phyloP scores from a whole-genome alignment of 2,113 vertebrate genomes.

The Melozone crissalis region DNA sequence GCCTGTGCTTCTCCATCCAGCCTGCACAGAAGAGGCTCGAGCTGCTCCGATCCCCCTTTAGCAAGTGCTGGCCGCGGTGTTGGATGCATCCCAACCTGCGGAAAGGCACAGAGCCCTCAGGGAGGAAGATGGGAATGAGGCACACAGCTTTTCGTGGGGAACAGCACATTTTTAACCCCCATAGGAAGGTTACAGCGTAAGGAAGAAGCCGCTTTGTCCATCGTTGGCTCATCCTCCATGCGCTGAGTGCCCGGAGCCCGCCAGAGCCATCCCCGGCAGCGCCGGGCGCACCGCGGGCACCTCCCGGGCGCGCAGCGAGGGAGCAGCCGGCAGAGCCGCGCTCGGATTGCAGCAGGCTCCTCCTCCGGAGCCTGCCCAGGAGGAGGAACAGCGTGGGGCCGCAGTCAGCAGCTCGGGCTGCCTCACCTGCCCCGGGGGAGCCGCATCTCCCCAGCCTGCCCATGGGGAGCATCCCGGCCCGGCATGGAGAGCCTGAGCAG shows the following conservation, averaged over 20 bases:
- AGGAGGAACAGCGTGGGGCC: not conserved
- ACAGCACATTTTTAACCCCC: rapidly evolving
- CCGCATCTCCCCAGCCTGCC: not conserved
- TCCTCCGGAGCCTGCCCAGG: not conserved
- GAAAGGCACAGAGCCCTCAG: not conserved
- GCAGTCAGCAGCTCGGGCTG: not conserved
- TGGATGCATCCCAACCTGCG: not conserved
- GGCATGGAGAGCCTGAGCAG: conserved; percentile 75
- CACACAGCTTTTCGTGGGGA: rapidly evolving
- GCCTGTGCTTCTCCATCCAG: not conserved
- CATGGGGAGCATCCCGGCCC: not conserved
- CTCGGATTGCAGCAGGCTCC: not conserved
- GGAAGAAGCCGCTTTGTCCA: not conserved
- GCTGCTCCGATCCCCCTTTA: not conserved
- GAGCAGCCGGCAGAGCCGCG: not conserved
- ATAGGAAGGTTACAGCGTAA: rapidly evolving
- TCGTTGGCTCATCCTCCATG: not conserved
- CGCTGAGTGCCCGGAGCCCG: not conserved
- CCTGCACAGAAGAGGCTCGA: not conserved
- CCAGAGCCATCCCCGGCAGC: not conserved
- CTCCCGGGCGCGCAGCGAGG: rapidly evolving
- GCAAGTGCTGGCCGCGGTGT: rapidly evolving
- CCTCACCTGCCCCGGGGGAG: not conserved
- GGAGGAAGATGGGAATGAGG: not conserved
- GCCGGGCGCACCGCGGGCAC: not conserved